Evolutionary conservation across 2,113 vertebrate genomes (phyloP).

Genomic region (Isichthys henryi): DNA sequence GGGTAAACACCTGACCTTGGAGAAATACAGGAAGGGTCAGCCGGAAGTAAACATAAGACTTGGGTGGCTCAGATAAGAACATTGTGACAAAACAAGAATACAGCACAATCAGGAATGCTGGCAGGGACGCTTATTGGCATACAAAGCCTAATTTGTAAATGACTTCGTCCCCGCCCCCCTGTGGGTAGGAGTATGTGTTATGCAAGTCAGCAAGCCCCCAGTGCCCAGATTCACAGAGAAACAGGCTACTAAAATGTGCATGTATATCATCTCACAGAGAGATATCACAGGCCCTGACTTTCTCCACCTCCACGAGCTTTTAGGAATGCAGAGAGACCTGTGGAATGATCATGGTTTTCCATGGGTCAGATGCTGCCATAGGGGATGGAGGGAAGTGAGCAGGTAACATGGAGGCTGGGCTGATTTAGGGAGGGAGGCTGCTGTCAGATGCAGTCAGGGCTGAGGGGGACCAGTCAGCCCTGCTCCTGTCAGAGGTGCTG

Average conservation of each 20-base stretch:
- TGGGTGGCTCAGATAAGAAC: conserved; percentile 28
- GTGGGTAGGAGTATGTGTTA: not conserved
- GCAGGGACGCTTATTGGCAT: not conserved
- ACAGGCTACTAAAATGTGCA: not conserved
- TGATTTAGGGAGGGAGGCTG: not conserved
- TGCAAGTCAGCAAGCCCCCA: not conserved
- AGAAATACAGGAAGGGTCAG: conserved; percentile 6
- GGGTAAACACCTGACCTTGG: conserved; percentile 18
- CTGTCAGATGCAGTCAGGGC: not conserved
- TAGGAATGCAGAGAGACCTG: not conserved
- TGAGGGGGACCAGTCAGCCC: not conserved
- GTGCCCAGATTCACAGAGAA: not conserved
- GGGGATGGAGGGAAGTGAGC: conserved; percentile 2
- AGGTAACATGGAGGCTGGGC: too few relatives aligned
- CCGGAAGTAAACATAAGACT: conserved; percentile 9
- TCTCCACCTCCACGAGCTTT: not conserved
- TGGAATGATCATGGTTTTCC: not conserved
- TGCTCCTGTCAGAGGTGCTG: not conserved
- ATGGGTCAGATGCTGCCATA: not conserved
- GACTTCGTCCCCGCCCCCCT: not conserved
- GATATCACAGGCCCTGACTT: not conserved
- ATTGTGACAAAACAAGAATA: not conserved
- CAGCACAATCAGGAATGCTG: not conserved
- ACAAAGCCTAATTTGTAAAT: not conserved
- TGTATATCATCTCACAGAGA: not conserved